A percentile compares a stretch with the other conserved stretches of the same genome.
Evolutionary conservation across 2,888 invertebrate species (phyloP).

Genomic region (Phlogophora meticulosa): DNA sequence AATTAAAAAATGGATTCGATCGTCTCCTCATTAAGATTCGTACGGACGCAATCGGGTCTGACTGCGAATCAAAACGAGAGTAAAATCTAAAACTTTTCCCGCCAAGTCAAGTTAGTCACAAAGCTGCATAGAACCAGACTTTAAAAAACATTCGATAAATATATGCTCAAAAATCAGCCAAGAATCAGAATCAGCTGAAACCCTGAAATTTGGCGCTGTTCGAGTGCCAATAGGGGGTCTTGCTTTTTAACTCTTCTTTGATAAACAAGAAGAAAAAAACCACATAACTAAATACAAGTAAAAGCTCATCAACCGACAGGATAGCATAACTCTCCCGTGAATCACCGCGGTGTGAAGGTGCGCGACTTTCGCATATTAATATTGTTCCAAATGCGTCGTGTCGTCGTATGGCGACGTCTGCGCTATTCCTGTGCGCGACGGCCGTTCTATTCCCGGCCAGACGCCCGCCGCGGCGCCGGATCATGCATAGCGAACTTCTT

Average conservation of each 20-base stretch:
- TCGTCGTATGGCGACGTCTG: slow-evolving; percentile 77
- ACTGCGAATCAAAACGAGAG: too few species aligned
- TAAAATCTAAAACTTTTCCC: too few species aligned
- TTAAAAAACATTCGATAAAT: too few species aligned
- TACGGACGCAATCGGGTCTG: too few species aligned
- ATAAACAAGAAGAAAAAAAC: neutral
- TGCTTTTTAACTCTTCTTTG: neutral
- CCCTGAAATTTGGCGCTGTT: too few species aligned
- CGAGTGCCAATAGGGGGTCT: too few species aligned
- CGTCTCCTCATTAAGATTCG: too few species aligned
- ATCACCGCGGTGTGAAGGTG: slow-evolving; percentile 72
- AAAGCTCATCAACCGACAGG: slow-evolving; percentile 35
- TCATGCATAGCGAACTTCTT: slow-evolving; percentile 71
- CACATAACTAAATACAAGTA: slow-evolving; percentile 15
- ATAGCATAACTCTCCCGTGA: slow-evolving; percentile 65
- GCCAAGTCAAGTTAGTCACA: too few species aligned
- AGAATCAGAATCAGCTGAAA: neutral
- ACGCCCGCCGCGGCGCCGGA: slow-evolving; percentile 75
- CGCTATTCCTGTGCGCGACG: slow-evolving; percentile 77
- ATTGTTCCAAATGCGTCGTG: slow-evolving; percentile 77
- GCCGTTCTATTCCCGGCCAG: slow-evolving; percentile 77
- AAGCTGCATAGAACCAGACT: too few species aligned
- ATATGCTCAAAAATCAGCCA: too few species aligned
- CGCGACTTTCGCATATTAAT: slow-evolving; percentile 79
- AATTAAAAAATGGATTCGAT: too few species aligned